Conservation (phyloP, 2,113 vertebrate species). For the Cochlearius cochlearius region DNA sequence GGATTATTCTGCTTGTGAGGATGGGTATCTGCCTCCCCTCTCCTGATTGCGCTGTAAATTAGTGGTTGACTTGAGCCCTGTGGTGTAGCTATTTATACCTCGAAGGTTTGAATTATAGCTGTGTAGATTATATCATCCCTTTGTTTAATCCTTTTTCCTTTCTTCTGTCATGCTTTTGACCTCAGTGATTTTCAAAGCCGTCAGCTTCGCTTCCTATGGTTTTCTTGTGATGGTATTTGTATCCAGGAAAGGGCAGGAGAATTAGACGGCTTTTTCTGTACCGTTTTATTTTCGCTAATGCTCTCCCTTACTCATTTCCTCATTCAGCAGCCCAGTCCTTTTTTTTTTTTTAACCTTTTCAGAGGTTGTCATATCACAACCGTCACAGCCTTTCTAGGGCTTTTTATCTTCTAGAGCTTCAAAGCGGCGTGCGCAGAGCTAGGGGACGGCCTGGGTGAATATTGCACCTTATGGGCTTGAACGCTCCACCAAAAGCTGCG, state of each 20-base stretch:
- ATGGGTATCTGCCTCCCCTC: background rate
- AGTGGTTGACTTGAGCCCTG: background rate
- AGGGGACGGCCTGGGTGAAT: background rate
- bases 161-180: conserved; percentile 47
- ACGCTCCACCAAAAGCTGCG: accelerated
- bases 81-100: conserved; percentile 29
- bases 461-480: background rate
- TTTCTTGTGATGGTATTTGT: conserved; percentile 5
- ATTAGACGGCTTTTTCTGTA: background rate
- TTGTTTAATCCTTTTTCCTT: conserved; percentile 49
- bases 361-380: background rate
- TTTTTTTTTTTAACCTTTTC: background rate
- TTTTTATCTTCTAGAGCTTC: background rate
- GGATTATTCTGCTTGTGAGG: background rate
- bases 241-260: conserved; percentile 32
- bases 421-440: background rate
- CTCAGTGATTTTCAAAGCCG: conserved; percentile 41
- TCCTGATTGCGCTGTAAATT: background rate
- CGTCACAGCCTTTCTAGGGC: background rate
- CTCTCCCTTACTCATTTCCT: conserved; percentile 32
- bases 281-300: background rate
- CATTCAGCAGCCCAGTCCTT: background rate
- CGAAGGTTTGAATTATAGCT: conserved; percentile 4
- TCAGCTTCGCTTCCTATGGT: background rate
- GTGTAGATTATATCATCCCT: conserved; percentile 33